Percentiles rank a stretch among this genome's conserved stretches.
phyloP scores from a whole-genome alignment of 2,797 vertebrate genomes.

The Pitangus sulphuratus region DNA sequence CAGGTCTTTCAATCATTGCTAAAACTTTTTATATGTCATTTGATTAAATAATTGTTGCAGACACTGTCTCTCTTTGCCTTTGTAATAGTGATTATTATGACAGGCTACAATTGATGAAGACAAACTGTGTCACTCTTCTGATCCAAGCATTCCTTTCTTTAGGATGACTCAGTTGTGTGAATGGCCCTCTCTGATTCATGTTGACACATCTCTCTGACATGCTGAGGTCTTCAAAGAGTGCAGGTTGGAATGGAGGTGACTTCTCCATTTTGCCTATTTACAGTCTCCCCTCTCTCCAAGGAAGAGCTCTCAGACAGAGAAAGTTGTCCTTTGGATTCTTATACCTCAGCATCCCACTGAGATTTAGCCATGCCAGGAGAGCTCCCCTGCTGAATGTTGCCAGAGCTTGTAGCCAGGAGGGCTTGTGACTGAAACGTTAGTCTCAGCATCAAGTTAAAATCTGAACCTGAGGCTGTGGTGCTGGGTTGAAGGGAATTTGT shows the following conservation, averaged over 20 bases:
- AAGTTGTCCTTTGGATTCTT: neutral
- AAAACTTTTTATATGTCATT: neutral
- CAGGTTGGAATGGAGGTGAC: neutral
- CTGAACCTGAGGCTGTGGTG: neutral
- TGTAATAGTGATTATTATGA: neutral
- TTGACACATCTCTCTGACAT: neutral
- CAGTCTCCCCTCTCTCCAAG: rapidly evolving
- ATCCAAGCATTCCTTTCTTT: neutral
- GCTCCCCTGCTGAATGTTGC: neutral
- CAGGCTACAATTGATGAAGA: neutral
- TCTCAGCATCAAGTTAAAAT: neutral
- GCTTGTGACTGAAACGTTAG: neutral
- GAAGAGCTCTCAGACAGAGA: neutral
- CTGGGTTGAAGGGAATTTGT: neutral
- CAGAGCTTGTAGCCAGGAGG: neutral
- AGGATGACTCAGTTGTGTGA: neutral
- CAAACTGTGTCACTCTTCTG: rapidly evolving
- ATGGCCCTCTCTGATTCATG: neutral
- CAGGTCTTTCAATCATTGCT: neutral
- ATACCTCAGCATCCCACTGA: neutral
- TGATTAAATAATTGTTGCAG: constrained; percentile 17
- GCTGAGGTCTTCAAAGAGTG: neutral
- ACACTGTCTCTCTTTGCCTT: neutral
- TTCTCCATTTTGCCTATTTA: neutral
- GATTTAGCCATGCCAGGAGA: neutral